Percentiles rank a stretch among this genome's conserved stretches.
phyloP scores from a whole-genome alignment of 2,888 invertebrate genomes.

The Tenthredo mesomela region DNA sequence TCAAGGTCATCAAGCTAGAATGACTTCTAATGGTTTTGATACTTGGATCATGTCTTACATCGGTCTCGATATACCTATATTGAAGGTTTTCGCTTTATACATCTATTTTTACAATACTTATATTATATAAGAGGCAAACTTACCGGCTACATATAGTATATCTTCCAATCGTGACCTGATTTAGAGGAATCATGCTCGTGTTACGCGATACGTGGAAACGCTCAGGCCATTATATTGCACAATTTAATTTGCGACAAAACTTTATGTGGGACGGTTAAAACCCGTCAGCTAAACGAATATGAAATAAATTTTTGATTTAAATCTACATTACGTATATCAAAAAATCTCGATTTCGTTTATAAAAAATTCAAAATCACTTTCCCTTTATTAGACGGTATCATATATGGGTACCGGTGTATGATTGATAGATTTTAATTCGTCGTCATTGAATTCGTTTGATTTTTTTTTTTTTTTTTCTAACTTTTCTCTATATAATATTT shows the following conservation, averaged over 20 bases:
- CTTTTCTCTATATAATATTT: not conserved
- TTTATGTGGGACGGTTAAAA: conserved; percentile 16
- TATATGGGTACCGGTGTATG: not conserved
- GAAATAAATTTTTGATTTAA: not conserved
- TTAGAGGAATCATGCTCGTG: not conserved
- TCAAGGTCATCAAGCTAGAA: not conserved
- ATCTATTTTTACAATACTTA: conserved; percentile 12
- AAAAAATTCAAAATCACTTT: conserved; percentile 10
- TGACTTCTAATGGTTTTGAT: conserved; percentile 11
- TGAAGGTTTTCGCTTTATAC: not conserved
- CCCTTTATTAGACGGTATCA: not conserved
- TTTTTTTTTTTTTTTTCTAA: not conserved
- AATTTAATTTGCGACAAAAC: conserved; percentile 23
- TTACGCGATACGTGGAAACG: conserved; percentile 26
- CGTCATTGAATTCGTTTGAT: not conserved
- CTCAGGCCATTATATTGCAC: conserved; percentile 7
- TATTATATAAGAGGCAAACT: conserved; percentile 30
- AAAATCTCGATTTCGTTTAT: not conserved
- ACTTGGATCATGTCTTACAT: not conserved
- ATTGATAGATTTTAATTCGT: not conserved
- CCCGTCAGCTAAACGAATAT: not conserved
- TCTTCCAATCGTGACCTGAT: conserved; percentile 33
- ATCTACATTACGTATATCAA: not conserved
- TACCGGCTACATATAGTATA: not conserved
- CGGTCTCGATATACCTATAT: not conserved